Conservation (phyloP, 2,797 vertebrate genomes). For the Cossypha polioptera region DNA sequence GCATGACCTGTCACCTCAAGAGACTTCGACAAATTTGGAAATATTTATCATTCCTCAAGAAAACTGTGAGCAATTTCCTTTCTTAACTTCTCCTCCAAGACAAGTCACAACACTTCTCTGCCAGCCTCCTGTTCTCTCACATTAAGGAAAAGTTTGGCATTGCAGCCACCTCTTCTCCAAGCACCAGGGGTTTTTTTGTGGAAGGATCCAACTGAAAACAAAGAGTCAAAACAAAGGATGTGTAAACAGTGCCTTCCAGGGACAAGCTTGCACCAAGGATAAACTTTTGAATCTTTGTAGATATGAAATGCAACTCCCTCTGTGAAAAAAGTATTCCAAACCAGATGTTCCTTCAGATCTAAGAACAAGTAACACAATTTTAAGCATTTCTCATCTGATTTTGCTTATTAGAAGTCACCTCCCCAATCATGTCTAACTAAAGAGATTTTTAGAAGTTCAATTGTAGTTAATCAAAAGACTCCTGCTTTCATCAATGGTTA, state of each 20-base stretch:
- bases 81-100: neutral
- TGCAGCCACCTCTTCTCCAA: neutral
- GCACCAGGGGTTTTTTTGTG: neutral
- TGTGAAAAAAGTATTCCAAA: neutral
- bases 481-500: neutral
- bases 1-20: neutral
- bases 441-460: neutral
- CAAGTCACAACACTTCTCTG: neutral
- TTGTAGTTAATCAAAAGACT: neutral
- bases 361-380: neutral
- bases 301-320: neutral
- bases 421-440: neutral
- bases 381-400: neutral
- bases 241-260: neutral
- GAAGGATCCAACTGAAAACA: neutral
- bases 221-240: neutral
- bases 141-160: neutral
- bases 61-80: neutral
- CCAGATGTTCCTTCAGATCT: neutral
- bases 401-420: neutral
- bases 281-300: neutral
- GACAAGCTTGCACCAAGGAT: neutral
- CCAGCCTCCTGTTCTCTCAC: neutral
- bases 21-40: neutral
- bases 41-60: neutral